Percentiles rank a stretch among this genome's conserved stretches.
Evolutionary conservation across 2,113 vertebrate species (phyloP).

Genomic region (Psettodes erumei): DNA sequence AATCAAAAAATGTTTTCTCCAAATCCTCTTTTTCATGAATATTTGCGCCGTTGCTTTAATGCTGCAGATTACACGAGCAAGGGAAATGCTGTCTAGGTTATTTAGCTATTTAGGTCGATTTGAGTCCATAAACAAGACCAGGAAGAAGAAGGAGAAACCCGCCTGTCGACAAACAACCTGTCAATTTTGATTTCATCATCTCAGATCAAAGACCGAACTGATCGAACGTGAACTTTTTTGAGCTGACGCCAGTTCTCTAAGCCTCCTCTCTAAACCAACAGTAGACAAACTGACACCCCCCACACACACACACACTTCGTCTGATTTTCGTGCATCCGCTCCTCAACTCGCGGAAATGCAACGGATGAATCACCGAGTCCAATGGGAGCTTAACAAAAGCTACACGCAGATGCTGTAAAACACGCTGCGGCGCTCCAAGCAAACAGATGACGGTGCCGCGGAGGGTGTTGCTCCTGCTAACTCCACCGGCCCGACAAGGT

Average conservation of each 20-base stretch:
- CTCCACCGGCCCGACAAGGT: slow-evolving; percentile 75
- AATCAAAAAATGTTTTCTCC: not conserved
- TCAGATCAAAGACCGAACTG: slow-evolving; percentile 22
- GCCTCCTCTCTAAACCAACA: not conserved
- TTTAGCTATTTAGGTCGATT: not conserved
- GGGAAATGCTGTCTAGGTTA: not conserved
- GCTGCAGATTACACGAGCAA: not conserved
- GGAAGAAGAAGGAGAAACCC: not conserved
- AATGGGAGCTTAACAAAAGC: slow-evolving; percentile 20
- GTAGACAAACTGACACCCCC: slow-evolving; percentile 22
- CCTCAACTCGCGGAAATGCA: slow-evolving; percentile 15
- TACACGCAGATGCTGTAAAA: slow-evolving; percentile 27
- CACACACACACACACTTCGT: too few species aligned
- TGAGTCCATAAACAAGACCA: not conserved
- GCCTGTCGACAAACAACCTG: not conserved
- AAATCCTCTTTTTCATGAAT: not conserved
- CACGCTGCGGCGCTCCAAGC: slow-evolving; percentile 38
- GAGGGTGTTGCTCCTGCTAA: slow-evolving; percentile 66
- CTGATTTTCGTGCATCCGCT: slow-evolving; percentile 10
- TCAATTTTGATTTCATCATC: slow-evolving; percentile 33
- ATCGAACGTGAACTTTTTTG: slow-evolving; percentile 16
- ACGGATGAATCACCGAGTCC: slow-evolving; percentile 47
- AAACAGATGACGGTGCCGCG: slow-evolving; percentile 76
- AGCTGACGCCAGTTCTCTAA: not conserved
- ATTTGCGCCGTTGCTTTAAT: not conserved